Conservation (phyloP, 2,113 vertebrate genomes). For the Engraulis encrasicolus region DNA sequence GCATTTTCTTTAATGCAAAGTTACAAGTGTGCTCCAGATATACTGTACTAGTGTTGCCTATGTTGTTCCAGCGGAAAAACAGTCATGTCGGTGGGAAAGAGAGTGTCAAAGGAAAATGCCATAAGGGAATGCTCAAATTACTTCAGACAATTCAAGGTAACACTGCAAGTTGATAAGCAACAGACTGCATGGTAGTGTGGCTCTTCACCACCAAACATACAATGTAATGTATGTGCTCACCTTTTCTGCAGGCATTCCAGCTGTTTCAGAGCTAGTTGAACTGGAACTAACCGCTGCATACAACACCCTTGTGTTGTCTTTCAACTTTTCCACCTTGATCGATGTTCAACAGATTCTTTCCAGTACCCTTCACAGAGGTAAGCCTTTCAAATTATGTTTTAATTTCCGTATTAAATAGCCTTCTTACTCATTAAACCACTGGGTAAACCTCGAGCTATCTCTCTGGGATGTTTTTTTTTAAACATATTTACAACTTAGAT, state of each 20-base stretch:
- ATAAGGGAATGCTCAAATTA: background rate
- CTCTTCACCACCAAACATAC: background rate
- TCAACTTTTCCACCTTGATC: constrained; percentile 53
- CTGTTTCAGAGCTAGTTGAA: constrained; percentile 49
- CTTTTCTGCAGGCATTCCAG: constrained; percentile 64
- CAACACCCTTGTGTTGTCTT: constrained; percentile 65
- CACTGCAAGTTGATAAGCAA: background rate
- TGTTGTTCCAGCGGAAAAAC: background rate
- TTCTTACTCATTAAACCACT: too few species aligned
- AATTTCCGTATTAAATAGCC: too few species aligned
- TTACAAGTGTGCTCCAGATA: too few species aligned
- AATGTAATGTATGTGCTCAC: background rate
- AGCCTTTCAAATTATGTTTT: too few species aligned
- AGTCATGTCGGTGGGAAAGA: background rate
- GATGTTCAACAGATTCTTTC: constrained; percentile 62
- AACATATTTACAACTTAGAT: background rate
- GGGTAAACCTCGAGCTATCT: background rate
- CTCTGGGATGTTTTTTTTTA: background rate
- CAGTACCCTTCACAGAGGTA: constrained; percentile 66
- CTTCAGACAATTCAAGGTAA: background rate
- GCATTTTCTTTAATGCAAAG: too few species aligned
- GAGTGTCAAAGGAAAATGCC: background rate
- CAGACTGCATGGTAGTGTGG: background rate
- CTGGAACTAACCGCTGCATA: constrained; percentile 72
- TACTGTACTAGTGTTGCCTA: too few species aligned